Base-by-base conservation (phyloP, 2,888 invertebrate genomes). In the Operophtera brumata region DNA sequence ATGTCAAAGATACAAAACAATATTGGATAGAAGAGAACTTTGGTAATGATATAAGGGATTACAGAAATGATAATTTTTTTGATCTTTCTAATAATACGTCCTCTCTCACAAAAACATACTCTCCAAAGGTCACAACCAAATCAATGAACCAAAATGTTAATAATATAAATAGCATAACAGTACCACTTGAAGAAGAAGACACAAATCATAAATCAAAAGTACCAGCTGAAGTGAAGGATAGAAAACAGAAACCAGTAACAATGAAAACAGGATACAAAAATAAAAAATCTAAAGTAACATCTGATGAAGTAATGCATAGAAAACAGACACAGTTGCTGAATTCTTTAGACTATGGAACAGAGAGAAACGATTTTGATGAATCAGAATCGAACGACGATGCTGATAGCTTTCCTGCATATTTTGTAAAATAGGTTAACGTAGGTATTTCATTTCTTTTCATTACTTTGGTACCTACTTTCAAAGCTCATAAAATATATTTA, bases 321-420 rank as follows among this genome's bases (percentile, higher is more conserved):
- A 84, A 84, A 48, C 75, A 83, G 50, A 72, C 76, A 63, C 71
- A 77, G 59, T 69, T 84, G 7, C 55, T 84, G 1, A 82, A 82
- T 62, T 83, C 82, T 1, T 64, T 84, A 9, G 86, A 86, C 51
- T 83, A 86, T 45, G 80, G 71, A 0, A 79, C 76, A 1, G 81
- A 79, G 9, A 77, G 65, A 55, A 39, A 64, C 1, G 75, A 77
- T 1, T 39, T 66, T 8, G 77, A 76, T 2, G 76, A 75, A 1
- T 54, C 69, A 0, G 77, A 75, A 2, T 72, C 74, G 0, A 82
- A 76, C 44, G 76, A 79, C 45, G 71, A 67, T 2, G 66, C 61
- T 3, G 68, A 46, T n/a, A 71, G 57, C 0, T 80, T 75, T 45
- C 61, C 73, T 0, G 53, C 73, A 4, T 80, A 80, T 63, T 76